Evolutionary conservation across 2,888 invertebrate genomes (phyloP).

Genomic region (Lepidocyrtinus sp.): DNA sequence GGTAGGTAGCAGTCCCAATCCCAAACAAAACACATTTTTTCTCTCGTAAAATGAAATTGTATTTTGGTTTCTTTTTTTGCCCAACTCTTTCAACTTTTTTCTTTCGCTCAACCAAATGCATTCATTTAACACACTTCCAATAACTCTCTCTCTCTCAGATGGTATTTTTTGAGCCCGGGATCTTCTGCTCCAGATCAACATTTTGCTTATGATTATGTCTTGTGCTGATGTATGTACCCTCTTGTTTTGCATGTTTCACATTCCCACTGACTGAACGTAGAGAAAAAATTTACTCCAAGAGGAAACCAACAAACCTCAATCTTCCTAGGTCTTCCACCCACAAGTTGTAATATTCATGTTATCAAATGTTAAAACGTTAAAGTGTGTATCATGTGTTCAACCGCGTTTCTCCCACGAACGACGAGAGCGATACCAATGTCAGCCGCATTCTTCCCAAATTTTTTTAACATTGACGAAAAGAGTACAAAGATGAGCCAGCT

Average conservation of each 20-base stretch:
- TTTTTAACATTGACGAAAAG: neutral
- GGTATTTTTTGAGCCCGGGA: conserved; percentile 56
- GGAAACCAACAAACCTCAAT: neutral
- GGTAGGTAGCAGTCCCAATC: no score
- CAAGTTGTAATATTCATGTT: neutral
- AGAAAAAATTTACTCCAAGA: neutral
- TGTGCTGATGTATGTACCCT: neutral
- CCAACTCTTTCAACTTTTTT: neutral
- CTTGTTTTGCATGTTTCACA: neutral
- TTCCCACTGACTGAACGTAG: neutral
- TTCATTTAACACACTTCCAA: conserved; percentile 38
- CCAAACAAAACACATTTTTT: no score
- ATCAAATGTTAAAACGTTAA: neutral
- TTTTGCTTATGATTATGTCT: conserved; percentile 16
- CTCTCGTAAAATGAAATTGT: no score
- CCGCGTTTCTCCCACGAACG: neutral
- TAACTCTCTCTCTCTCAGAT: conserved; percentile 54
- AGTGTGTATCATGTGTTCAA: neutral
- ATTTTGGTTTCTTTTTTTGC: neutral
- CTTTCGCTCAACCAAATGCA: neutral
- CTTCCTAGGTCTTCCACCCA: neutral
- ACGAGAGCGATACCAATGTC: no score
- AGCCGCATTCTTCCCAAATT: no score
- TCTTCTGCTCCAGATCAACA: conserved; percentile 48
- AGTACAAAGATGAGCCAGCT: neutral